Evolutionary conservation across 2,888 invertebrate species (phyloP).

Genomic region (Oligia latruncula): DNA sequence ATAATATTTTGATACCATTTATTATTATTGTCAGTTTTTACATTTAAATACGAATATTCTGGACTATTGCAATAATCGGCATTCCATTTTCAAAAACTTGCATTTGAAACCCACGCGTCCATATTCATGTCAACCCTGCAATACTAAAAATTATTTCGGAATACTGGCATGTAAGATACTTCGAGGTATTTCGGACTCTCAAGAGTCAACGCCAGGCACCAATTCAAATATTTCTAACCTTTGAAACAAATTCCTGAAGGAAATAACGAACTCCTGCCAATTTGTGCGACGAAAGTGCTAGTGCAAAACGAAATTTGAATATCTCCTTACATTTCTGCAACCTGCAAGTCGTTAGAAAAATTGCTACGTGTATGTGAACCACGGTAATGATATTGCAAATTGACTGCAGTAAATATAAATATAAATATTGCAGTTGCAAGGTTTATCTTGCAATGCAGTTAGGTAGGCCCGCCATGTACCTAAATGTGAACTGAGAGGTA

Average conservation of each 20-base stretch:
- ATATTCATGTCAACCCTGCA: background rate
- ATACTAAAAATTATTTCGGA: constrained; percentile 23
- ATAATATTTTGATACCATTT: background rate
- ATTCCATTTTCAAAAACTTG: background rate
- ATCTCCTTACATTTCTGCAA: constrained; percentile 28
- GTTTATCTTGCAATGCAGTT: background rate
- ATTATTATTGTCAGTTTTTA: background rate
- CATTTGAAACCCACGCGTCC: background rate
- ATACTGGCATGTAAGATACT: background rate
- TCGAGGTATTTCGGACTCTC: constrained; percentile 18
- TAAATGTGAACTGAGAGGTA: too few relatives aligned
- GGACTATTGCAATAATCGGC: background rate
- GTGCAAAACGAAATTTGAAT: constrained; percentile 29
- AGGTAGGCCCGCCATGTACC: background rate
- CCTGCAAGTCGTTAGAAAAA: constrained; percentile 23
- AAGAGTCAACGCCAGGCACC: constrained; percentile 14
- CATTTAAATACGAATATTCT: background rate
- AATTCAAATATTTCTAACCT: constrained; percentile 22
- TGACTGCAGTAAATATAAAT: background rate
- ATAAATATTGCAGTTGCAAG: background rate
- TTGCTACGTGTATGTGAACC: background rate
- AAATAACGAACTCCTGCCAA: constrained; percentile 38
- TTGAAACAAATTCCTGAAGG: constrained; percentile 34
- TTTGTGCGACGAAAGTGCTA: constrained; percentile 11
- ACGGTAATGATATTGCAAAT: constrained; percentile 29